Conservation (phyloP, 2,888 invertebrate species). For the Apotomis capreana region DNA sequence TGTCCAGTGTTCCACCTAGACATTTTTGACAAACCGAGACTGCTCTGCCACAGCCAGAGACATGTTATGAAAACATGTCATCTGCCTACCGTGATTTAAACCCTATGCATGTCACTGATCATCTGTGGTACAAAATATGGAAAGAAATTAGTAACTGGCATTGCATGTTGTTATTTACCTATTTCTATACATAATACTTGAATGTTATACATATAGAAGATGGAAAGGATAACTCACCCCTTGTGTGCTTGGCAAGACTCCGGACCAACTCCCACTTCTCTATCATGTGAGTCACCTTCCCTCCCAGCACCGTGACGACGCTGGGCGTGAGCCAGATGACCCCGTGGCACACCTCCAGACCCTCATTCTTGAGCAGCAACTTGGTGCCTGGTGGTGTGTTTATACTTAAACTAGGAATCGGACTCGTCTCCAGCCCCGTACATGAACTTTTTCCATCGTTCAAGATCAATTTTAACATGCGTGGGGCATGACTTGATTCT, state of each 20-base stretch:
- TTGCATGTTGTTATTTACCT: too few species aligned
- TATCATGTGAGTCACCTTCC: slow-evolving; percentile 90
- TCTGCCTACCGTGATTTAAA: too few species aligned
- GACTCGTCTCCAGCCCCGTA: slow-evolving; percentile 90
- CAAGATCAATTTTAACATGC: slow-evolving; percentile 91
- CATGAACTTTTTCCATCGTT: slow-evolving; percentile 93
- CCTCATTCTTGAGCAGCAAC: slow-evolving; percentile 79
- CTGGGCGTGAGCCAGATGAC: slow-evolving; percentile 87
- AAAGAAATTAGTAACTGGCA: too few species aligned
- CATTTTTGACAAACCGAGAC: too few species aligned
- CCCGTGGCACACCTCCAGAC: slow-evolving; percentile 85
- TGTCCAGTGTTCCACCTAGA: too few species aligned
- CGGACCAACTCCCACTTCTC: slow-evolving; percentile 94
- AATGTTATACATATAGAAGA: neutral
- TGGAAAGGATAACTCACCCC: slow-evolving; percentile 64
- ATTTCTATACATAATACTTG: too few species aligned
- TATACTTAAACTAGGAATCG: slow-evolving; percentile 87
- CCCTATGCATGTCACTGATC: too few species aligned
- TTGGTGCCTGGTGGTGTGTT: slow-evolving; percentile 97
- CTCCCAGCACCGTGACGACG: slow-evolving; percentile 90
- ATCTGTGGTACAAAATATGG: too few species aligned
- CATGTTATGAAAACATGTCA: too few species aligned
- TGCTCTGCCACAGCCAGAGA: too few species aligned
- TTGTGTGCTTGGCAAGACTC: slow-evolving; percentile 85
- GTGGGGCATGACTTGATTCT: slow-evolving; percentile 91